Evolutionary conservation across 1,140 invertebrate genomes (phyloP).

Genomic region (Leptinotarsa defecta): DNA sequence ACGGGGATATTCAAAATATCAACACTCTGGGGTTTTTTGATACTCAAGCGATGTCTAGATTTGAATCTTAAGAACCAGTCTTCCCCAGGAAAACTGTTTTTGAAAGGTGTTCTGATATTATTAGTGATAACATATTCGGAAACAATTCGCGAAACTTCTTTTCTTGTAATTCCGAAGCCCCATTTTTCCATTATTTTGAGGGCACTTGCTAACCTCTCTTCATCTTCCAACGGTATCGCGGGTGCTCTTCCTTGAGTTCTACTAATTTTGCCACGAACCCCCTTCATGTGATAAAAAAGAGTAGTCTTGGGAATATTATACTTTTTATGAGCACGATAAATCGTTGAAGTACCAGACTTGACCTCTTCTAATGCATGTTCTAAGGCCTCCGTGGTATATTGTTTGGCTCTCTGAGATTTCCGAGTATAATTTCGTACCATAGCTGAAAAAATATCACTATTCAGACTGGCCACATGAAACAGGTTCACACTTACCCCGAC

Average conservation of each 20-base stretch:
- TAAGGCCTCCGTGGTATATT: constrained; percentile 36
- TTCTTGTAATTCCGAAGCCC: constrained; percentile 41
- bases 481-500: no score
- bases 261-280: constrained; percentile 30
- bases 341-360: constrained; percentile 15
- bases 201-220: constrained; percentile 40
- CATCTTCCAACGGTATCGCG: constrained; percentile 41
- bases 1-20: no score
- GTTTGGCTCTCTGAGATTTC: constrained; percentile 1
- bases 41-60: no score
- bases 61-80: constrained; percentile 9
- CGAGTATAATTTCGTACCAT: constrained; percentile 27
- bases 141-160: constrained; percentile 46
- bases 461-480: no score
- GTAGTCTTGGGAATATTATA: constrained; percentile 43
- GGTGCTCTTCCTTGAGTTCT: constrained; percentile 41
- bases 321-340: constrained; percentile 24
- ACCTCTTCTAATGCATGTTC: constrained; percentile 36
- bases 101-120: constrained; percentile 49
- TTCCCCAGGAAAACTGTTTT: constrained; percentile 38
- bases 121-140: constrained; percentile 47
- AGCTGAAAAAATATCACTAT: neutral
- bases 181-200: constrained; percentile 43
- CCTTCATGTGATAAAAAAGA: constrained; percentile 23
- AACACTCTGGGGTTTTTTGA: no score